Evolutionary conservation across 2,113 vertebrate genomes (phyloP).

Genomic region (Anser cygnoides): DNA sequence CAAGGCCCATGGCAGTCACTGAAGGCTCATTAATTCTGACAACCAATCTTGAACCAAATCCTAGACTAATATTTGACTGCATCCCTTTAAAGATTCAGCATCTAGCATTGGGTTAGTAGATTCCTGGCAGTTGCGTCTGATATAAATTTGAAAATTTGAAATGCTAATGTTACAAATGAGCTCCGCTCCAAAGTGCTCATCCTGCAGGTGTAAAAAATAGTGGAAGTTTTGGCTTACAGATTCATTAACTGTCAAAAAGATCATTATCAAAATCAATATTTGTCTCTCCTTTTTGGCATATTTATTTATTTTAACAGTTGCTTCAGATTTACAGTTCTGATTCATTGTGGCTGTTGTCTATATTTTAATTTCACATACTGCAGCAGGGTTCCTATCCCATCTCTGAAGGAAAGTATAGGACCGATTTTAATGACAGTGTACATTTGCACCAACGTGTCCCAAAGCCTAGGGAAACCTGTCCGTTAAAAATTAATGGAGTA

Average conservation of each 20-base stretch:
- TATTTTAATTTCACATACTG: background rate
- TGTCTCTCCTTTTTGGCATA: background rate
- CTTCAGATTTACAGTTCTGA: background rate
- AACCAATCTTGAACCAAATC: background rate
- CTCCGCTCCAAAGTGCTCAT: background rate
- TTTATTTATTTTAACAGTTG: background rate
- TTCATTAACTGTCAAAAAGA: background rate
- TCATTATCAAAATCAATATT: background rate
- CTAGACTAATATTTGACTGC: background rate
- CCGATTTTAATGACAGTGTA: background rate
- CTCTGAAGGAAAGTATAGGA: background rate
- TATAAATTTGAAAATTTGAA: background rate
- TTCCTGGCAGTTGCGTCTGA: background rate
- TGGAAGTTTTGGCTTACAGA: background rate
- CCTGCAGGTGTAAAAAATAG: background rate
- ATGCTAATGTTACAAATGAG: background rate
- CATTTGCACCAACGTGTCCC: background rate
- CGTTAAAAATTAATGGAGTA: constrained; percentile 74
- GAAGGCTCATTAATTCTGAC: background rate
- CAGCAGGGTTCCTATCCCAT: background rate
- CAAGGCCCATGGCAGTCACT: background rate
- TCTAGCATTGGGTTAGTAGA: background rate
- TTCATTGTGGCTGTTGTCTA: background rate
- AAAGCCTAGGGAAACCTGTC: constrained; percentile 56
- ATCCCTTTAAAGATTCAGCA: background rate